phyloP scores from a whole-genome alignment of 2,113 vertebrate genomes.

The Nettapus auritus region DNA sequence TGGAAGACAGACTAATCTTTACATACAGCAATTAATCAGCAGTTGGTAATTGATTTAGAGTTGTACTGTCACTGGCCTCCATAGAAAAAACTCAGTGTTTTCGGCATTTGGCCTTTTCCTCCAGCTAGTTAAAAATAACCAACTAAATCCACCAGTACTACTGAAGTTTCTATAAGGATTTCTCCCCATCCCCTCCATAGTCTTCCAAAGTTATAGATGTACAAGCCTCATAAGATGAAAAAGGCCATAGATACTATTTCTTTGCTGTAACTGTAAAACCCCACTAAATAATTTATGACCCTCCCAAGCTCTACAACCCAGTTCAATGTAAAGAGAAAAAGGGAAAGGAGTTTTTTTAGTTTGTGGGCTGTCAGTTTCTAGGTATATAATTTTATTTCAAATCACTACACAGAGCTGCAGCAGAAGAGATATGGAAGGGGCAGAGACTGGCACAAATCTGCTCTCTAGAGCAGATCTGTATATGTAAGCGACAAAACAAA shows the following conservation, averaged over 20 bases:
- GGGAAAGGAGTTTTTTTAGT: background rate
- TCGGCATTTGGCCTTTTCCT: background rate
- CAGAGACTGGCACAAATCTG: background rate
- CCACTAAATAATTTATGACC: background rate
- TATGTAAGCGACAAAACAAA: background rate
- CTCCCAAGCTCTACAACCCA: background rate
- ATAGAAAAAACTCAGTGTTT: background rate
- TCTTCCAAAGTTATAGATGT: background rate
- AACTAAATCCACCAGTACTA: background rate
- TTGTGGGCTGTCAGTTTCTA: background rate
- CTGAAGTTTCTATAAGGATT: background rate
- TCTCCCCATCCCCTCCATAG: background rate
- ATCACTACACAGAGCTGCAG: background rate
- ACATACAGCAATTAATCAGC: background rate
- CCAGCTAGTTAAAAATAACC: background rate
- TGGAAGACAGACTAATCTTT: background rate
- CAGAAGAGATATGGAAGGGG: background rate
- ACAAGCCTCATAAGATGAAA: background rate
- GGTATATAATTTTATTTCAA: background rate
- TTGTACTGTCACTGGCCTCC: background rate
- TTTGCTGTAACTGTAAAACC: background rate
- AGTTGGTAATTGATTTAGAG: background rate
- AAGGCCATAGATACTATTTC: background rate
- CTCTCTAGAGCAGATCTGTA: background rate
- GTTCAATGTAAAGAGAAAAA: background rate